These are phyloP conservation scores for Hoplodrina blanda DNA, from an alignment of 2,888 invertebrate species.

Conservation along the genomic window DNA sequence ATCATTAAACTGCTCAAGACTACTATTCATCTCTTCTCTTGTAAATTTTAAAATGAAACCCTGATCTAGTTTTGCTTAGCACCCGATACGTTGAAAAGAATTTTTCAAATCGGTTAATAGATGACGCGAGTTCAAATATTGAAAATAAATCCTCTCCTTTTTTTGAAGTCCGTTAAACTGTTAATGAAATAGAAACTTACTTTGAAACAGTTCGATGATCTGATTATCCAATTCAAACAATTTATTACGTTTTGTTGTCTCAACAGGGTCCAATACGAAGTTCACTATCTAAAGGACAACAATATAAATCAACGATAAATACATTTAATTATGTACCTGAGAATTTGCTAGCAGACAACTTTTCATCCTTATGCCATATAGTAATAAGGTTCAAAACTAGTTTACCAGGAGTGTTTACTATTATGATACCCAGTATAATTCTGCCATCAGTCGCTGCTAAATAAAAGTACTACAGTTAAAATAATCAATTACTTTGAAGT, in stretches of 20 bases:
- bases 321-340: too few relatives aligned
- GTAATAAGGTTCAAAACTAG: too few relatives aligned
- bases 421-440: too few relatives aligned
- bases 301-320: background rate
- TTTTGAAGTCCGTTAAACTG: too few relatives aligned
- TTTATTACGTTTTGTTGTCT: background rate
- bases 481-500: background rate
- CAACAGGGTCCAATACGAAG: background rate
- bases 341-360: too few relatives aligned
- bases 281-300: slow-evolving; percentile 19
- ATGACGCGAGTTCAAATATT: too few relatives aligned
- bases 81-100: too few relatives aligned
- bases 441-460: background rate
- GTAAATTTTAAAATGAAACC: background rate
- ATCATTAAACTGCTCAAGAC: background rate
- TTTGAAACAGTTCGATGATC: slow-evolving; percentile 53
- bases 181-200: too few relatives aligned
- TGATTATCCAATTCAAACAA: slow-evolving; percentile 38
- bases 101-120: too few relatives aligned
- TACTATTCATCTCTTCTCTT: background rate
- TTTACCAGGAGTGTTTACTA: too few relatives aligned
- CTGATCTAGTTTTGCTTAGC: slow-evolving; percentile 6
- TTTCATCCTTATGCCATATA: too few relatives aligned
- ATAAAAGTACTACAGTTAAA: background rate
- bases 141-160: too few relatives aligned